phyloP scores from a whole-genome alignment of 2,113 vertebrate genomes.

The Picathartes gymnocephalus region DNA sequence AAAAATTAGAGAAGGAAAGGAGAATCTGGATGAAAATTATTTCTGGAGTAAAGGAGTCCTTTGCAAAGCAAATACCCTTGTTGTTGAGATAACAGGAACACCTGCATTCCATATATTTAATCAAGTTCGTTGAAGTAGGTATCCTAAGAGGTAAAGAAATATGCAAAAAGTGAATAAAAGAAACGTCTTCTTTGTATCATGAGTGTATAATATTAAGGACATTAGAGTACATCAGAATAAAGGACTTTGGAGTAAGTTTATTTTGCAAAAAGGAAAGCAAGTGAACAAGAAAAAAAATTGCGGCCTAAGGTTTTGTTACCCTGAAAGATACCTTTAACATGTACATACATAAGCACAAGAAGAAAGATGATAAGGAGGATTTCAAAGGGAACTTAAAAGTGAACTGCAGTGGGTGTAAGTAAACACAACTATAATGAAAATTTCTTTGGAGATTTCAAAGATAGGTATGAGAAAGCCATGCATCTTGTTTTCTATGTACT shows the following conservation, averaged over 20 bases:
- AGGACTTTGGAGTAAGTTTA: neutral
- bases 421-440: neutral
- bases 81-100: neutral
- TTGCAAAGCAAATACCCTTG: neutral
- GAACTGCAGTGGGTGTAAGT: neutral
- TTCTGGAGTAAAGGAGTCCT: neutral
- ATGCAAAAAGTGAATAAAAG: neutral
- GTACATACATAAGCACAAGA: neutral
- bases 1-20: neutral
- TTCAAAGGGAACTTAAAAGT: neutral
- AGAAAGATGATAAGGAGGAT: neutral
- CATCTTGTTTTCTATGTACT: neutral
- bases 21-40: neutral
- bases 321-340: neutral
- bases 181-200: neutral
- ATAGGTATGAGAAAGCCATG: neutral
- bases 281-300: fast-evolving
- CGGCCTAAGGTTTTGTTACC: neutral
- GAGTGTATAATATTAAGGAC: neutral
- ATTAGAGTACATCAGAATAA: neutral
- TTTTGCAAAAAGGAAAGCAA: neutral
- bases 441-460: neutral
- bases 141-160: neutral
- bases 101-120: neutral
- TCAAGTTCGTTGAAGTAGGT: neutral